Conservation (phyloP, 1,140 invertebrate species). For the Antheraea mylitta region DNA sequence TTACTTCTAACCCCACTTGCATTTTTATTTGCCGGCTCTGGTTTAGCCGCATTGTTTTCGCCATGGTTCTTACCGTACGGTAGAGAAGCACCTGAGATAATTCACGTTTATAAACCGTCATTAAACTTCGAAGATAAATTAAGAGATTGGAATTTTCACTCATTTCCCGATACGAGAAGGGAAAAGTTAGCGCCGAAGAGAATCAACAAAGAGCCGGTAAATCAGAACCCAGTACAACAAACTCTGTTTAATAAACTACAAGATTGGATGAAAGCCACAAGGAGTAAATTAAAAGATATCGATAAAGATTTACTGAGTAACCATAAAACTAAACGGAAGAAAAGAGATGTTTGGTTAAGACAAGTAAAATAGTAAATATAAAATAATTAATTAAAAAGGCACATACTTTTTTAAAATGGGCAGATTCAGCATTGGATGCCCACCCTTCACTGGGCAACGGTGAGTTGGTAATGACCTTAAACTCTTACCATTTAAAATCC, state of each 20-base stretch:
- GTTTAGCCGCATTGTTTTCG: slow-evolving; percentile 52
- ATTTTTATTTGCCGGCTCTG: slow-evolving; percentile 60
- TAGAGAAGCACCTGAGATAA: slow-evolving; percentile 52
- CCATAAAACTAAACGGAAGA: slow-evolving; percentile 45
- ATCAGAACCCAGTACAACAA: slow-evolving; percentile 11
- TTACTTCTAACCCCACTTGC: slow-evolving; percentile 59
- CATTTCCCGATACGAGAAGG: slow-evolving; percentile 37
- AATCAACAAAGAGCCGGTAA: slow-evolving; percentile 22
- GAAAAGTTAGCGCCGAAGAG: slow-evolving; percentile 22
- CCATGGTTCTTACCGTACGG: slow-evolving; percentile 53
- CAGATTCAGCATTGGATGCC: no score
- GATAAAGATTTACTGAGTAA: slow-evolving; percentile 17
- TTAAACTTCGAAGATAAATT: slow-evolving; percentile 59
- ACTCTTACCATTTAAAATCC: no score
- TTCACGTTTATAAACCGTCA: slow-evolving; percentile 43
- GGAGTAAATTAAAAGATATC: slow-evolving; percentile 28
- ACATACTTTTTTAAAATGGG: no score
- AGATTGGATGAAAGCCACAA: slow-evolving; percentile 43
- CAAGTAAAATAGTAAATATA: slow-evolving; percentile 36
- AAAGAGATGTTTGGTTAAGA: slow-evolving; percentile 46
- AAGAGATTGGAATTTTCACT: slow-evolving; percentile 51
- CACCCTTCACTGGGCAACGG: no score
- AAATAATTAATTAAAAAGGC: no score
- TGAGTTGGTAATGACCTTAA: no score
- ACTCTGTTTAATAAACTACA: slow-evolving; percentile 46